Evolutionary conservation across 1,140 invertebrate genomes (phyloP), one percentile per base, ranked within the genome.

Genomic region (Papilio polytes): DNA sequence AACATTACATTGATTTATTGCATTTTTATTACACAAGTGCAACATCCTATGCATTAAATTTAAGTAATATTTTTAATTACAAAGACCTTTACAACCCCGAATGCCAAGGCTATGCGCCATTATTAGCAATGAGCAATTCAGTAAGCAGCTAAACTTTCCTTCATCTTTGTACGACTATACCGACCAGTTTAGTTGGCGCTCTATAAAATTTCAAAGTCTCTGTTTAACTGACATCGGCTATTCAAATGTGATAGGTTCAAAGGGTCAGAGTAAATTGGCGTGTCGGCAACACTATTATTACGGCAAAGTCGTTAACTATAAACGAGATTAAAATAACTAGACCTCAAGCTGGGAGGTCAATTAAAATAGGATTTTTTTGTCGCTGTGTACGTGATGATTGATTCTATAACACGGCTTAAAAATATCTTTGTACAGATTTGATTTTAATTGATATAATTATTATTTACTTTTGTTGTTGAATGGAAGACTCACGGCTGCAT

Each of bases 291-390:
- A 51, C 70, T 79, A 80, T 86, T 82, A 86, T 88, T 88, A 87
- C 81, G 80, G 79, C 80, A 79, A 66, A 66, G 63, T 88, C 80
- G 87, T 90, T 85, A 85, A 80, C 78, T 85, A 85, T 85, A 87
- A 91, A 86, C 83, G 80, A 87, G 87, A 84, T 89, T 89, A 86
- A 89, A 87, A 91, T 87, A 84, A 89, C 84, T 9, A 80, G 89
- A 91, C 89, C 89, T 80, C 90, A 92, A 86, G 87, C 86, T 88
- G 88, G 53, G 85, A 84, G 85, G 80, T 84, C 88, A 87, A 91
- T 91, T 91, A 90, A 89, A 90, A 86, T 85, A 31, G 81, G 83
- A 85, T 83, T 81, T 87, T 91, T 92, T 92, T 91, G 89, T 88
- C 85, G 63, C 63, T 70, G 26, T 85, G 78, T 84, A 74, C 82